Conservation (phyloP, 2,797 vertebrate species). For the Acanthiza pusilla region DNA sequence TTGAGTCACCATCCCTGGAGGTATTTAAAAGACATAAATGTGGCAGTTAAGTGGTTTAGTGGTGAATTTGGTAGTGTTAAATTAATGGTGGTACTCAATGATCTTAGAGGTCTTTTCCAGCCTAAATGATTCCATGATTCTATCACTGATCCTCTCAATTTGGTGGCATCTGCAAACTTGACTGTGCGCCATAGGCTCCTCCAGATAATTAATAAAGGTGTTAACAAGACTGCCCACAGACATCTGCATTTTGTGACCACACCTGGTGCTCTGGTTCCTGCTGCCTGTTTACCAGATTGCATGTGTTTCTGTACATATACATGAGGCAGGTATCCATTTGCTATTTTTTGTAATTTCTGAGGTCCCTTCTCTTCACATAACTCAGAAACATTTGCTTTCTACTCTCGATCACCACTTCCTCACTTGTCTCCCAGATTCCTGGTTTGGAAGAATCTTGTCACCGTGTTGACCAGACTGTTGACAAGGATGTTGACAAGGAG, state of each 20-base stretch:
- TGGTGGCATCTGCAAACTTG: not conserved
- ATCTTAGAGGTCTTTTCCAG: not conserved
- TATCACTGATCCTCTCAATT: not conserved
- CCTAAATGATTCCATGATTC: not conserved
- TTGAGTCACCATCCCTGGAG: not conserved
- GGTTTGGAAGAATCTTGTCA: not conserved
- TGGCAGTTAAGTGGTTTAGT: not conserved
- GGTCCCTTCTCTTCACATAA: not conserved
- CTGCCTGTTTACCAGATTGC: not conserved
- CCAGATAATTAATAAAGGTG: not conserved
- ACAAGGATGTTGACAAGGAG: not conserved
- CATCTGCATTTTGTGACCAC: not conserved
- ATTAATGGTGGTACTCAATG: not conserved
- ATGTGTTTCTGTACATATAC: not conserved
- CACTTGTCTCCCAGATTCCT: not conserved
- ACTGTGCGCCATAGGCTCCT: not conserved
- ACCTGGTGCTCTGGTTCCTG: not conserved
- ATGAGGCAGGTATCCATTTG: not conserved
- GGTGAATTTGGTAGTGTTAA: not conserved
- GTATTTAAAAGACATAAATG: not conserved
- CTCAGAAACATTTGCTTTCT: not conserved
- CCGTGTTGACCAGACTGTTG: not conserved
- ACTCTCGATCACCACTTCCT: rapidly evolving
- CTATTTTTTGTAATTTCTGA: not conserved
- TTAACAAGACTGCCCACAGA: not conserved